Conservation (phyloP, 2,888 invertebrate genomes). For the Busseola fusca region DNA sequence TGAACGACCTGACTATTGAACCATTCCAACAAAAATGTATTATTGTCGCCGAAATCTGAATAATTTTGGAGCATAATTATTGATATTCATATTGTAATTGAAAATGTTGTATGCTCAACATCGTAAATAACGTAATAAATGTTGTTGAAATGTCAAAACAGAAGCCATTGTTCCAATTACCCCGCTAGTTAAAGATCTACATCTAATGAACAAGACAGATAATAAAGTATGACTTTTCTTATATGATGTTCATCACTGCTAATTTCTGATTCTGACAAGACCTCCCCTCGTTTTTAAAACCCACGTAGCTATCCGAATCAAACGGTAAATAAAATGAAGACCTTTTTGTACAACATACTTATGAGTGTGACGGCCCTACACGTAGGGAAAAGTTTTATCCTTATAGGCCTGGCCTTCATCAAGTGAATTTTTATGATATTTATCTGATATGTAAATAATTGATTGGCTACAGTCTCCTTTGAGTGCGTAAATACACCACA, state of each 20-base stretch:
- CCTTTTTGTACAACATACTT: background rate
- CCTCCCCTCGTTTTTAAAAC: background rate
- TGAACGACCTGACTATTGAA: background rate
- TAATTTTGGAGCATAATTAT: background rate
- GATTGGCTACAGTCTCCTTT: slow-evolving; percentile 41
- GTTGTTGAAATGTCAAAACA: background rate
- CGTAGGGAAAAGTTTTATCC: slow-evolving; percentile 33
- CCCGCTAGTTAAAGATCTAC: background rate
- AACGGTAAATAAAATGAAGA: background rate
- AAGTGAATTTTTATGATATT: slow-evolving; percentile 56
- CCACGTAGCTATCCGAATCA: background rate
- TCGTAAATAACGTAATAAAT: background rate
- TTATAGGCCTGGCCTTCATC: slow-evolving; percentile 34
- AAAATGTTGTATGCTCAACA: background rate
- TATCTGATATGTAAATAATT: slow-evolving; percentile 55
- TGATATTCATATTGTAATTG: background rate
- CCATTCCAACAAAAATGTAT: too few relatives aligned
- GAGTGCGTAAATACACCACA: slow-evolving; percentile 17
- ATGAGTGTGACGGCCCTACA: slow-evolving; percentile 44
- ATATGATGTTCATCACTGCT: background rate
- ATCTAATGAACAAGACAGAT: background rate
- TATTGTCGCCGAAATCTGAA: background rate
- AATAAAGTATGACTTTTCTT: background rate
- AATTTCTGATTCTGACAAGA: slow-evolving; percentile 8
- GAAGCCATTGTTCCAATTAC: background rate